Evolutionary conservation across 1,140 invertebrate genomes (phyloP).

Genomic region (Triops cancriformis): DNA sequence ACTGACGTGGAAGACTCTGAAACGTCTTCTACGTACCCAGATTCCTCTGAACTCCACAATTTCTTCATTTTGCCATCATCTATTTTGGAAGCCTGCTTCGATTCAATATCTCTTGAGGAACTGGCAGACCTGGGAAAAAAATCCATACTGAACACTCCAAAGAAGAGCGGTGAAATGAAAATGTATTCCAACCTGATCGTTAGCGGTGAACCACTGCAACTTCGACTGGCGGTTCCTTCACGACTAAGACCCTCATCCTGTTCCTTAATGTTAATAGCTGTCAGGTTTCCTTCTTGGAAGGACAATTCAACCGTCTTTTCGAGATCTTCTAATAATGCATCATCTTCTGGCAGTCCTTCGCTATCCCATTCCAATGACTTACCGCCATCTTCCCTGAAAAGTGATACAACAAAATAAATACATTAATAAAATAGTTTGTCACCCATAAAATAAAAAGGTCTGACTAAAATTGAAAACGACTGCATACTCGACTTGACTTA

Average conservation of each 20-base stretch:
- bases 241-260: slow-evolving; percentile 27
- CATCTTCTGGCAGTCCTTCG: slow-evolving; percentile 31
- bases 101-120: slow-evolving; percentile 18
- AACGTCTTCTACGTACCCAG: slow-evolving; percentile 30
- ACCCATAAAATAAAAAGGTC: not conserved
- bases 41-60: slow-evolving; percentile 31
- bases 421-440: not conserved
- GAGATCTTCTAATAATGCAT: slow-evolving; percentile 14
- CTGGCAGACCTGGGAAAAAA: slow-evolving; percentile 26
- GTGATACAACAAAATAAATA: not conserved
- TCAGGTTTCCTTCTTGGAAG: slow-evolving; percentile 23
- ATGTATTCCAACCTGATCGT: slow-evolving; percentile 25
- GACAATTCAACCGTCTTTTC: slow-evolving; percentile 13
- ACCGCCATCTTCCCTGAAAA: slow-evolving; percentile 33
- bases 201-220: slow-evolving; percentile 20
- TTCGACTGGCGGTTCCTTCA: not conserved
- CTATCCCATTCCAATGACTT: slow-evolving; percentile 39
- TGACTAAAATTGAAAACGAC: no score
- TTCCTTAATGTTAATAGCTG: slow-evolving; percentile 30
- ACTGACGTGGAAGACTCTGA: not conserved
- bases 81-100: slow-evolving; percentile 5
- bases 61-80: slow-evolving; percentile 20
- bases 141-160: slow-evolving; percentile 16
- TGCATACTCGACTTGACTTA: not conserved
- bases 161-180: not conserved